Evolutionary conservation across 2,113 vertebrate genomes (phyloP).

Genomic region (Labeo catla): DNA sequence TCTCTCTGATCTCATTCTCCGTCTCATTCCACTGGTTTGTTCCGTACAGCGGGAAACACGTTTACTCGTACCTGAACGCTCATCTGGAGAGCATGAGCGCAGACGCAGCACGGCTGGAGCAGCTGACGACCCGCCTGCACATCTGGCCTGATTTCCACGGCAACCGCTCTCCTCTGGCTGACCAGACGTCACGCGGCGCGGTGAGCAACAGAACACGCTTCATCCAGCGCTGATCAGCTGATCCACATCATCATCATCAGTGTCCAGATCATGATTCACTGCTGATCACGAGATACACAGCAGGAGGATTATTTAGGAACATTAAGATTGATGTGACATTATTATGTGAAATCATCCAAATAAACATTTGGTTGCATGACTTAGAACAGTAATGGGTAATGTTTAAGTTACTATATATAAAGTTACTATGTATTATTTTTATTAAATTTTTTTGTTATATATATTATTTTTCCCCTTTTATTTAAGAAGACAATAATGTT

Average conservation of each 20-base stretch:
- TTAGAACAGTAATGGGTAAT: neutral
- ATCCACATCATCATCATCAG: too few species aligned
- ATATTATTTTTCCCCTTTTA: too few species aligned
- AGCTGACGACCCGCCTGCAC: slow-evolving; percentile 89
- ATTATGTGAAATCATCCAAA: too few species aligned
- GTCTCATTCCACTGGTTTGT: neutral
- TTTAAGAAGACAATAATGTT: too few species aligned
- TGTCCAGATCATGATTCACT: too few species aligned
- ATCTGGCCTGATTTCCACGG: slow-evolving; percentile 99
- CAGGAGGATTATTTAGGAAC: too few species aligned
- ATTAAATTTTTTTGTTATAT: too few species aligned
- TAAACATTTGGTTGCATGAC: too few species aligned
- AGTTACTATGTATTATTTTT: too few species aligned
- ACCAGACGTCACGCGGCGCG: slow-evolving; percentile 92
- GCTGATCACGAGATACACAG: too few species aligned
- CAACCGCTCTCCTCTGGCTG: slow-evolving; percentile 95
- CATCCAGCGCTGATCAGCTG: too few species aligned
- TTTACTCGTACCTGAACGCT: slow-evolving; percentile 91
- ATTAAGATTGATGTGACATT: too few species aligned
- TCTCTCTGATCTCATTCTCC: neutral
- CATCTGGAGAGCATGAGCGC: slow-evolving; percentile 85
- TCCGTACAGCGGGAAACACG: slow-evolving; percentile 74
- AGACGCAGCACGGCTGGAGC: slow-evolving; percentile 79
- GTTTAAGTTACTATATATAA: neutral
- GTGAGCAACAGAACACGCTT: slow-evolving; percentile 52